phyloP scores from a whole-genome alignment of 2,113 vertebrate species.

The Amphiprion ocellaris region DNA sequence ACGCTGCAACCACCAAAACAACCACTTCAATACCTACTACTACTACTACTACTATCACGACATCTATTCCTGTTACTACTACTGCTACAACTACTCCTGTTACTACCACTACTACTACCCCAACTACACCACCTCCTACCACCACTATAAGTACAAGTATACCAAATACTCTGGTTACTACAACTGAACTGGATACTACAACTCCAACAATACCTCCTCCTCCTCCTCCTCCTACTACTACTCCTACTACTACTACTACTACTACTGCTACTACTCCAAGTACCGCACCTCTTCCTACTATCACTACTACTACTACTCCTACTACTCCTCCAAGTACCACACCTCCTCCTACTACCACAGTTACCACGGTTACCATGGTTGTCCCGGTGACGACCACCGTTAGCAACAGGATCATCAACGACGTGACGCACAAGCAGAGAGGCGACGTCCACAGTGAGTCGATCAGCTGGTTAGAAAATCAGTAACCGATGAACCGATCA shows the following conservation, averaged over 20 bases:
- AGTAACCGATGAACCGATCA: too few relatives aligned
- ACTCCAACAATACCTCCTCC: background rate
- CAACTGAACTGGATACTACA: background rate
- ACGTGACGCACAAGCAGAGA: slow-evolving; percentile 88
- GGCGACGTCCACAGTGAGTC: slow-evolving; percentile 93
- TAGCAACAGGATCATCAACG: slow-evolving; percentile 88
- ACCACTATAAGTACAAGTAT: background rate
- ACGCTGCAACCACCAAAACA: background rate
- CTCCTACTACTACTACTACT: background rate
- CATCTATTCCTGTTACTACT: background rate
- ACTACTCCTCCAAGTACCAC: background rate
- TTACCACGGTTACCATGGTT: background rate
- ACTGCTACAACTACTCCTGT: background rate
- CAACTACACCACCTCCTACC: background rate
- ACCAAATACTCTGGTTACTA: background rate
- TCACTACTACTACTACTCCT: background rate
- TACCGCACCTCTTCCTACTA: background rate
- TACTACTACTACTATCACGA: background rate
- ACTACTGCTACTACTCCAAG: background rate
- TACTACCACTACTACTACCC: slow-evolving; percentile 2
- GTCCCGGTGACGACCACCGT: slow-evolving; percentile 64
- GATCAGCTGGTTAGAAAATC: too few relatives aligned
- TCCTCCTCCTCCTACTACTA: background rate
- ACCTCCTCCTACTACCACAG: background rate
- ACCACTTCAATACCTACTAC: background rate